Evolutionary conservation across 1,140 invertebrate genomes (phyloP), one percentile per base, ranked within the genome.

Genomic region (Drosophila guanche): DNA sequence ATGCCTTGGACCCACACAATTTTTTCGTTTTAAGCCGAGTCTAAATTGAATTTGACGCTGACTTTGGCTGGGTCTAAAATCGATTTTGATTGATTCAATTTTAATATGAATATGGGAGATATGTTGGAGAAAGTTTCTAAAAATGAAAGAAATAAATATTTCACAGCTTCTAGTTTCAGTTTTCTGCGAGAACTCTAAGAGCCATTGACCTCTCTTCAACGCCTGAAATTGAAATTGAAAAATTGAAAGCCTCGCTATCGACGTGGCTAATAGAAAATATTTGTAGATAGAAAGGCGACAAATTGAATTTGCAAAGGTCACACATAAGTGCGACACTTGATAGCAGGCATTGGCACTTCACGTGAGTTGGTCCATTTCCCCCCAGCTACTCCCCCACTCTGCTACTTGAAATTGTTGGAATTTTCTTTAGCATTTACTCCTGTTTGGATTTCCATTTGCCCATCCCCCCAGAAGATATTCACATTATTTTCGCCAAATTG

Each of bases 261-360:
- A 12, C 6, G 25, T 23, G 65, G 51, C 69, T 89, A 89, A 89
- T 89, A 80, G 76, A 78, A 89, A 88, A 89, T 89, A 69, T 74
- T 89, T 75, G 53, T 80, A 80, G 86, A 89, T 89, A 89, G 85
- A 89, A 89, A 89, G 84, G 79, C 68, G 85, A 85, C 69, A 89
- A 89, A 89, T 89, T 89, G 61, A 89, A 89, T 89, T 89, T 89
- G 76, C 73, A 89, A 89, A 89, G 84, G 84, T 89, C 84, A 89
- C 72, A 89, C 79, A 77, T 77, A 79, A 88, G 84, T 84, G 79
- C 61, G 72, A 79, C 84, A 86, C 81, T 86, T 67, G 81, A 80
- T 63, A 55, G 46, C 79, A 89, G 84, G 83, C 83, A 88, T 74
- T 83, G 54, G 54, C 81, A 88, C 81, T 86, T 83, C 69, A 71